Evolutionary conservation across 2,113 vertebrate species (phyloP), one percentile per base, ranked within the genome.

Genomic region (Phaetusa simplex): DNA sequence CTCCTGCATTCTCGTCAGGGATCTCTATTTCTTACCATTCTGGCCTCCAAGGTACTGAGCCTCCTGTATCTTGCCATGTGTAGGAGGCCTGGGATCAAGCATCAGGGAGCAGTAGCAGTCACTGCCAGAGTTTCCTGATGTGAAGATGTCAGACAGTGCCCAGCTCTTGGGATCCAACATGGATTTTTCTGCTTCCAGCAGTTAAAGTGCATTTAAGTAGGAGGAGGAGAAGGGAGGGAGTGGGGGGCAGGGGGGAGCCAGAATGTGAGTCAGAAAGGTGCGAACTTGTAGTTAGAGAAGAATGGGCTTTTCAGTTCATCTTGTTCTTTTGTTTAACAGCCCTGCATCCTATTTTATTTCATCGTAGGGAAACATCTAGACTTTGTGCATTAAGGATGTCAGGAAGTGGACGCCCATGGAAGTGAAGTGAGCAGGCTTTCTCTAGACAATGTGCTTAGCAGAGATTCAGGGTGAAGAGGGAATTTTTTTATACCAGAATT

Each of bases 1-100:
- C 77, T 91, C 50, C 64, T 89, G 83, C 8, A 0, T 84, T 89
- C 43, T 77, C 86, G 34, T 47, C 20, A 30, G 86, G 59, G 73
- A 82, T 84, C 80, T 89, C 26, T 70, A n/a, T 78, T 81, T 92
- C 74, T 73, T 70, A 64, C 49, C 73, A 62, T 82, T 71, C 52
- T 36, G 18, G 84, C 77, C 86, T 91, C 83, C 47, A 71, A 93
- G 52, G 69, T 91, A 59, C 38, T 55, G n/a, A 84, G 77, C 77
- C n/a, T 96, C n/a, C 55, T 67, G 23, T 50, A 61, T 59, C 38
- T 66, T 81, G 64, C 55, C 17, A 14, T 67, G 59, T 82, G 86
- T 97, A 56, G 94, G 84, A 90, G 42, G 72, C 52, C 86, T 93
- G 69, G 59, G 47, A 91, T 84, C 83, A 84, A 94, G 83, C 59